Conservation (phyloP, 2,113 vertebrate genomes). For the Gavia stellata region DNA sequence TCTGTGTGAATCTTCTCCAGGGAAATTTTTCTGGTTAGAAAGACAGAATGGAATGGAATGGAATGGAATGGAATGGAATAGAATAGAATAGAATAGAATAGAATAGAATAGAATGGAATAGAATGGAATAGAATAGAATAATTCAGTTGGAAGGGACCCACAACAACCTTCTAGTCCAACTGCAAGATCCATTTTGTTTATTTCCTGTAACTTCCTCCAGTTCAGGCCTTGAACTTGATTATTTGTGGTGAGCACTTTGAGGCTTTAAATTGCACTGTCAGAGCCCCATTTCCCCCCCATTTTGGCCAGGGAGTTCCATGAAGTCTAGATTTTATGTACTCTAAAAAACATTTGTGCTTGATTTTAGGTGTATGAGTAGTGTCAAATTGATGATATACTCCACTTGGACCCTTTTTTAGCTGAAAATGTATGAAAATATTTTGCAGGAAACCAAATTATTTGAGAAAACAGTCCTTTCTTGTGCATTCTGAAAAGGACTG, state of each 20-base stretch:
- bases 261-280: neutral
- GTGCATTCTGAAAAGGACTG: neutral
- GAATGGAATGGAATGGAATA: rapidly evolving
- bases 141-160: neutral
- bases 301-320: neutral
- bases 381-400: neutral
- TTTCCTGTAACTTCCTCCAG: neutral
- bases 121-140: neutral
- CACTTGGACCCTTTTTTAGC: neutral
- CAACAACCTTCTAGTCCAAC: neutral
- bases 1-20: neutral
- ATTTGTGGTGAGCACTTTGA: neutral
- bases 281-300: rapidly evolving
- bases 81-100: neutral
- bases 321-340: neutral
- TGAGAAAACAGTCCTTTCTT: neutral
- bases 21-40: neutral
- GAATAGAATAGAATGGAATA: neutral
- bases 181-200: neutral
- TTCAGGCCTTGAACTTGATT: neutral
- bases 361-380: neutral
- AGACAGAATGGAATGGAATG: neutral
- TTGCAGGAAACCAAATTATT: neutral
- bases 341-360: neutral
- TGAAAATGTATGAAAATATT: neutral